Evolutionary conservation across 2,888 invertebrate species (phyloP), one percentile per base, ranked within the genome.

Genomic region (Zele albiditarsus): DNA sequence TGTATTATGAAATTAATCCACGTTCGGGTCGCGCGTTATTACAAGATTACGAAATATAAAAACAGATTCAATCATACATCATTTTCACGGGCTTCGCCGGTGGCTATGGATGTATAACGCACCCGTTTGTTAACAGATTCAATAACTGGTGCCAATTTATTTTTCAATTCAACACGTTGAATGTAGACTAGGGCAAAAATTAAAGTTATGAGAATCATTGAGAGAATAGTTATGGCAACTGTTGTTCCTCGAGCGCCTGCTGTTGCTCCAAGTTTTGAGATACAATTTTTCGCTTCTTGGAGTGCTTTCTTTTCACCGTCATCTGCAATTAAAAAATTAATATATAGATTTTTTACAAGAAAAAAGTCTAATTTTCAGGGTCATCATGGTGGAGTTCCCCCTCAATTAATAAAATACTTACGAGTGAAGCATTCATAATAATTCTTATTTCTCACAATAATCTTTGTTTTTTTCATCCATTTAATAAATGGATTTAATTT

Each of bases 91-190:
- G 86, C 90, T 75, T 93, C 92, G 79, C 91, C 91, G 80, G 92
- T 92, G 75, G 92, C 92, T 80, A 95, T 94, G 10, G 93, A 93
- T 0, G 94, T 94, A 82, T 95, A 95, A 79, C 94, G 93, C 49
- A 94, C 94, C 85, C 94, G 93, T 84, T 93, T 92, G 49, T 93
- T 91, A 53, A 94, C 92, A 72, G 92, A 92, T 80, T 93, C 92
- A 65, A 94, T 90, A 38, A 94, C 90, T 0, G 94, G 94, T 38
- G 90, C 90, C 57, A 93, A 90, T 86, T 91, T 92, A 75, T 90
- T 90, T 78, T 91, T 91, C 63, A 94, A 89, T 77, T 91, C 91
- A 74, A 91, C 91, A 78, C 92, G 91, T 84, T 93, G 93, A 42
- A 93, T 89, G 84, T 94, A 94, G 27, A 92, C 89, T 70, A 94